Evolutionary conservation across 2,113 vertebrate species (phyloP).

Genomic region (Nymphicus hollandicus): DNA sequence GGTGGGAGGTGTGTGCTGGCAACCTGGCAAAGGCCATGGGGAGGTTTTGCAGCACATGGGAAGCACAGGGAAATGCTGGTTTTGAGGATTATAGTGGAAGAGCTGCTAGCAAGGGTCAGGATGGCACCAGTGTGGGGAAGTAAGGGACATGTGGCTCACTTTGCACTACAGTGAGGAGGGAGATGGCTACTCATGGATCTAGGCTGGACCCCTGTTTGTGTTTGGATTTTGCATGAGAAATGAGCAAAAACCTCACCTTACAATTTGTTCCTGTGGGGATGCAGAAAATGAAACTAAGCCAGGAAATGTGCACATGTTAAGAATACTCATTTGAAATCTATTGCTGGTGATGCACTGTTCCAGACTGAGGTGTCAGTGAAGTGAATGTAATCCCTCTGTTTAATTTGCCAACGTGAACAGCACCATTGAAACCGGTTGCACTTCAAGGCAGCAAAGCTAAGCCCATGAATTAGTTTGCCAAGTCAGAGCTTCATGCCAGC

Average conservation of each 20-base stretch:
- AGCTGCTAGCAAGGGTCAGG: neutral
- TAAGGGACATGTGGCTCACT: neutral
- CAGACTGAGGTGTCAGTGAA: neutral
- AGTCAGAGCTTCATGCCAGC: neutral
- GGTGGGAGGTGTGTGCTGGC: neutral
- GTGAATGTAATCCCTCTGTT: neutral
- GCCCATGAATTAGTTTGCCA: neutral
- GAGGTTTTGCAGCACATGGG: neutral
- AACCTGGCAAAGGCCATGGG: neutral
- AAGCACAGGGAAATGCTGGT: neutral
- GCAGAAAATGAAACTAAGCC: neutral
- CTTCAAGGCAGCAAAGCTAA: neutral
- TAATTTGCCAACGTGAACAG: neutral
- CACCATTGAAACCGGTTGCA: fast-evolving
- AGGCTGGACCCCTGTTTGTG: neutral
- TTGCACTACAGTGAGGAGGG: neutral
- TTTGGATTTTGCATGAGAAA: neutral
- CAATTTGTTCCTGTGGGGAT: neutral
- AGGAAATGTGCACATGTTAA: neutral
- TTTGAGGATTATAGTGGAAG: neutral
- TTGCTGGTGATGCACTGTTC: neutral
- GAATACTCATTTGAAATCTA: neutral
- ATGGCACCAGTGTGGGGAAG: neutral
- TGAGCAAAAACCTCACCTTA: neutral
- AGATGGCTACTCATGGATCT: neutral